These are phyloP conservation scores for Meganola albula DNA, from an alignment of 2,888 invertebrate species.

Conservation along the genomic window DNA sequence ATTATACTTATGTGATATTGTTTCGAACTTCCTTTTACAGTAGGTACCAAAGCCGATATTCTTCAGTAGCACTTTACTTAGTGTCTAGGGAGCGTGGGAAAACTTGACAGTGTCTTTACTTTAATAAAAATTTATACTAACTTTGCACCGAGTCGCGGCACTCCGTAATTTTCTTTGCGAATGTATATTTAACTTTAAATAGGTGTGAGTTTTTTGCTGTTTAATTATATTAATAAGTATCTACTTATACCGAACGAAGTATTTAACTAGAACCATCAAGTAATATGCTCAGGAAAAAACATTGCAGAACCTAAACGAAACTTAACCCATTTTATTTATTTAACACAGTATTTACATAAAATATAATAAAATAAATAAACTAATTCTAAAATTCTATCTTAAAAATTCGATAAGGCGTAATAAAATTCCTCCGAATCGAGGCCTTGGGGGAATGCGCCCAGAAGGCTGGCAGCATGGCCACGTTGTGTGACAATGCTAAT, in stretches of 20 bases:
- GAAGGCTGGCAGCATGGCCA: too few relatives aligned
- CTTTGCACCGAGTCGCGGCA: conserved; percentile 2
- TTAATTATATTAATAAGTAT: conserved; percentile 9
- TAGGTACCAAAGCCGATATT: conserved; percentile 15
- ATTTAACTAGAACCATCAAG: neutral
- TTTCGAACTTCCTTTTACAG: conserved; percentile 12
- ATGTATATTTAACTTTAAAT: conserved; percentile 3
- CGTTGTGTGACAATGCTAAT: too few relatives aligned
- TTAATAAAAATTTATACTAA: conserved; percentile 13
- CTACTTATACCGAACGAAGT: conserved; percentile 4
- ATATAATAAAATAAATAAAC: neutral
- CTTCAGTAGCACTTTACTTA: conserved; percentile 16
- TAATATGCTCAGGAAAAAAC: neutral
- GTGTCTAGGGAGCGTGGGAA: conserved; percentile 11
- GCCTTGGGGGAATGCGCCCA: too few relatives aligned
- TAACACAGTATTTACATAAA: too few relatives aligned
- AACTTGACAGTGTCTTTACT: conserved; percentile 13
- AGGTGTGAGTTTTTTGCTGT: conserved; percentile 5
- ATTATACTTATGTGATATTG: too few relatives aligned
- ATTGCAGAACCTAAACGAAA: neutral
- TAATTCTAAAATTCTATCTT: neutral
- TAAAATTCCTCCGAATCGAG: too few relatives aligned
- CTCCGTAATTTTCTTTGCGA: conserved; percentile 7
- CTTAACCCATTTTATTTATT: neutral
- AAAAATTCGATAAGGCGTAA: too few relatives aligned